Conservation (phyloP, 1,140 invertebrate species). For the Proales similis region DNA sequence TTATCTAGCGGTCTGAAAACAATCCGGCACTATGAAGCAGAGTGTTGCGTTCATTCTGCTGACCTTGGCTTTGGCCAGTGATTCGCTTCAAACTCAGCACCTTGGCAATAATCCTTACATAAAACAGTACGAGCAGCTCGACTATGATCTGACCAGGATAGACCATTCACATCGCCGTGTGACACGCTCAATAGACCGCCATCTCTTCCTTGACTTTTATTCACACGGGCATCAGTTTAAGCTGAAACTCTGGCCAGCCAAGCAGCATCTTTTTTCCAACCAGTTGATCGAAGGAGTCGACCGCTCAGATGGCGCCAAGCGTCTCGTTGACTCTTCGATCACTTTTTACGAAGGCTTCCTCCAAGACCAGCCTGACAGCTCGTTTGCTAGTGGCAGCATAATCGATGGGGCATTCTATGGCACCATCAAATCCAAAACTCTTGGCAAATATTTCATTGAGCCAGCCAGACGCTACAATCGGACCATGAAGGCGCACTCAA, state of each 20-base stretch:
- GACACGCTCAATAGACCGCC: neutral
- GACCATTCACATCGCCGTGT: neutral
- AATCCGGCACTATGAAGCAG: too few relatives aligned
- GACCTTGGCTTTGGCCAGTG: too few relatives aligned
- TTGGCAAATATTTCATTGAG: constrained; percentile 33
- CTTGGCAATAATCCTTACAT: constrained; percentile 23
- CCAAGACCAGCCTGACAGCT: constrained; percentile 15
- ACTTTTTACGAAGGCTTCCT: constrained; percentile 30
- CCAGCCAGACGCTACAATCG: constrained; percentile 12
- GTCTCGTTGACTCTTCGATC: neutral
- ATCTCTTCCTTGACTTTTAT: constrained; percentile 15
- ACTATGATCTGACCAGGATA: constrained; percentile 3
- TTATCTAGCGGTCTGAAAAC: too few relatives aligned
- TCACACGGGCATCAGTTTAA: constrained; percentile 16
- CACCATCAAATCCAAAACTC: neutral
- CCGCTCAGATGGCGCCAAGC: neutral
- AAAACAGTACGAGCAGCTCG: constrained; percentile 18
- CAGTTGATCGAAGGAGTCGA: constrained; percentile 14
- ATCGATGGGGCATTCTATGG: constrained; percentile 35
- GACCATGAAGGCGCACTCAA: constrained; percentile 5
- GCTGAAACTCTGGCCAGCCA: neutral
- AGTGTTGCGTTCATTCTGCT: too few relatives aligned
- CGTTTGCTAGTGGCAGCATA: constrained; percentile 26
- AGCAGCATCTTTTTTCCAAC: constrained; percentile 2
- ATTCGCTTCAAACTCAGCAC: too few relatives aligned